Conservation (phyloP, 2,888 invertebrate species). For the Trilocha varians region DNA sequence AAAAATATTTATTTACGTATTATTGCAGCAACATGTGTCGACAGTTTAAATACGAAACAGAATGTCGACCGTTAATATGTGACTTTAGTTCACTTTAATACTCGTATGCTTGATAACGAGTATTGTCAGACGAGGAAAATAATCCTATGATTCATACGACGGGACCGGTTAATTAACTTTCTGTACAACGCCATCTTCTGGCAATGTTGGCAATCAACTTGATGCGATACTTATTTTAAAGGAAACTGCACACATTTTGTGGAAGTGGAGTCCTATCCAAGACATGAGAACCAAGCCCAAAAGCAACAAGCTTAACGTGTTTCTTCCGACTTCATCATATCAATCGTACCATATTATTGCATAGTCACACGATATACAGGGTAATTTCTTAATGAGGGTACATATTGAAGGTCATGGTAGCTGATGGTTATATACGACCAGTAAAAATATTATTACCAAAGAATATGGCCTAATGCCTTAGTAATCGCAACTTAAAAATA, state of each 20-base stretch:
- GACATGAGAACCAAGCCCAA: neutral
- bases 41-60: conserved; percentile 1
- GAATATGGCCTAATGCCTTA: too few relatives aligned
- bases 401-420: too few relatives aligned
- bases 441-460: too few relatives aligned
- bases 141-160: conserved; percentile 5
- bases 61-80: neutral
- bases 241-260: neutral
- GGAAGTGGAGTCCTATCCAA: too few relatives aligned
- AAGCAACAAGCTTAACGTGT: too few relatives aligned
- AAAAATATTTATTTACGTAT: neutral
- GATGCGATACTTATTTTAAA: neutral
- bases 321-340: too few relatives aligned
- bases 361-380: too few relatives aligned
- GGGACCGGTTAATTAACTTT: too few relatives aligned
- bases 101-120: neutral
- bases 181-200: conserved; percentile 12
- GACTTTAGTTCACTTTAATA: neutral
- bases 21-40: neutral
- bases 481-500: too few relatives aligned
- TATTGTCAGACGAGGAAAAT: conserved; percentile 1
- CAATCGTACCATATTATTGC: too few relatives aligned
- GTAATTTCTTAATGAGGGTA: too few relatives aligned
- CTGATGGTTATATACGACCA: too few relatives aligned
- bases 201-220: conserved; percentile 7